Evolutionary conservation across 2,888 invertebrate species (phyloP).

Genomic region (Melanostoma mellinum): DNA sequence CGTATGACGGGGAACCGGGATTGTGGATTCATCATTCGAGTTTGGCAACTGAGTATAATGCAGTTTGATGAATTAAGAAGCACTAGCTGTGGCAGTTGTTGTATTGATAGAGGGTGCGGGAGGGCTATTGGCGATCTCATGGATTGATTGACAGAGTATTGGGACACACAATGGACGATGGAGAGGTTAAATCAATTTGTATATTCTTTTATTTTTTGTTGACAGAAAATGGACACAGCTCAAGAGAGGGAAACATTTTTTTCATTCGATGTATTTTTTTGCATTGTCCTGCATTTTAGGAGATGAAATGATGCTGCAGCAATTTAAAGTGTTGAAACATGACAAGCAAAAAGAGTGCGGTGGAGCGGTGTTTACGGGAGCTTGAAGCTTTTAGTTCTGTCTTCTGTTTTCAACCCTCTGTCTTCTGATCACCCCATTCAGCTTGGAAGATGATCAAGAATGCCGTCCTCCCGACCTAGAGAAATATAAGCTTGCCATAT

Average conservation of each 20-base stretch:
- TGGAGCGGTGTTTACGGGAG: too few relatives aligned
- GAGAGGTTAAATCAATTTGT: conserved; percentile 30
- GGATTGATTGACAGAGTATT: conserved; percentile 42
- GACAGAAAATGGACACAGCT: conserved; percentile 14
- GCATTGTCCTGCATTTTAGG: too few relatives aligned
- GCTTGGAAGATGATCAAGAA: too few relatives aligned
- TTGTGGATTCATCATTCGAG: conserved; percentile 55
- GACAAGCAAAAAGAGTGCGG: too few relatives aligned
- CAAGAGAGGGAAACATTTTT: not conserved
- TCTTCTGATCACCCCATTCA: too few relatives aligned
- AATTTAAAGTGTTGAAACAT: too few relatives aligned
- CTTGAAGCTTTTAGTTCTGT: too few relatives aligned
- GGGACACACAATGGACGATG: conserved; percentile 43
- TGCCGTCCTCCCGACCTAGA: too few relatives aligned
- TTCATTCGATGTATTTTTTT: too few relatives aligned
- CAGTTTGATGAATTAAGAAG: conserved; percentile 64
- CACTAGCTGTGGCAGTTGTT: conserved; percentile 23
- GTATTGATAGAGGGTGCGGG: not conserved
- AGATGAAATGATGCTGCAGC: too few relatives aligned
- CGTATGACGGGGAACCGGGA: conserved; percentile 8
- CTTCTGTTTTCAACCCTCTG: too few relatives aligned
- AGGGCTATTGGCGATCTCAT: not conserved
- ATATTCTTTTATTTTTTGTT: not conserved
- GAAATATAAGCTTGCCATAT: too few relatives aligned
- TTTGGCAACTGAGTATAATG: conserved; percentile 37